Base-by-base conservation (phyloP, 1,140 invertebrate genomes). In the Dermatophagoides farinae region DNA sequence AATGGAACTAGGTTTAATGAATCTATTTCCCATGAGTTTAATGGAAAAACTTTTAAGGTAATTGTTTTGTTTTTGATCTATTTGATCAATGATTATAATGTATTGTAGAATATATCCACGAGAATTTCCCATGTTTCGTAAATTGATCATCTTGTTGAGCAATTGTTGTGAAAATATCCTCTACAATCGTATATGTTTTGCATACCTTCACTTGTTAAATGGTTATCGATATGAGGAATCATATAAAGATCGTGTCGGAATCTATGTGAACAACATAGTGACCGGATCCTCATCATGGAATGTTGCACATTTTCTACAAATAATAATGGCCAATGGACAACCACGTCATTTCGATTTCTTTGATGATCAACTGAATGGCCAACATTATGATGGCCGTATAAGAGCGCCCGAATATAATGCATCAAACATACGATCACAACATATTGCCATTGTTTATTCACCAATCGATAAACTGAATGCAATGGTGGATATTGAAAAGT, bases 1-100 rank as follows among this genome's bases (percentile, higher is more conserved):
- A 60, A 75, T 86, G 4, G 78, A 76, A 63, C n/a, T n/a, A 67
- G 83, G 81, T 62, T 83, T 85, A 8, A 63, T 75, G 9, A 64
- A 16, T 11, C 16, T 52, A 20, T 22, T 44, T 10, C n/a, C n/a
- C n/a, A n/a, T n/a, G n/a, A n/a, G 39, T 10, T n/a, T 18, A 14
- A 2, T 54, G 1, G n/a, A 40, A 31, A 25, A 44, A 57, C 20
- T 44, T 53, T 22, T 12, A 31, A 23, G 10, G 52, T 5, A 22
- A 20, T 20, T 23, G 51, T 14, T n/a, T n/a, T 39, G 18, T 37
- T 61, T 52, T 51, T 20, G 0, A 8, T n/a, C 6, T 9, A 11
- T 6, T 2, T n/a, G 38, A 40, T 6, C 50, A 23, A 52, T 52
- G 11, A 52, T 23, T 31, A 52, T 16, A 2, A 23, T 31, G 0